Evolutionary conservation across 1,140 invertebrate genomes (phyloP), one percentile per base, ranked within the genome.

Genomic region (Plutomurus gul): DNA sequence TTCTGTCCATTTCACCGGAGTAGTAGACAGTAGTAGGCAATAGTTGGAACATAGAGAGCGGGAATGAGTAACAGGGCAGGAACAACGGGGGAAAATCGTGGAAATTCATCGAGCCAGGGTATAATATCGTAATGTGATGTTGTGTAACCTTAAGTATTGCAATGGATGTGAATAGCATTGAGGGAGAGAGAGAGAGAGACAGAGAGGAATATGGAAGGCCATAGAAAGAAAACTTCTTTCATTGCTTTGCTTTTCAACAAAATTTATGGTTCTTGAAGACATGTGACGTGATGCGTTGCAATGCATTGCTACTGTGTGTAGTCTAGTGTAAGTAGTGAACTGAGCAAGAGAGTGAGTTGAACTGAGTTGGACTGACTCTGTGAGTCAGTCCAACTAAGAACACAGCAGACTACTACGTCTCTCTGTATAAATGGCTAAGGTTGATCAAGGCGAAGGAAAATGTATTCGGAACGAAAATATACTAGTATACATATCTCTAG

Each of bases 201-300:
- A 18, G 47, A 36, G n/a, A n/a, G n/a, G n/a, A n/a, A n/a, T n/a
- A n/a, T n/a, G n/a, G n/a, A n/a, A n/a, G n/a, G n/a, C n/a, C n/a
- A n/a, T n/a, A n/a, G n/a, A 56, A 30, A 36, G 33, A 75, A 20
- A 51, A n/a, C 33, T 30, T 47, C 56, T 65, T 65, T 65, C 56
- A 65, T 65, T 65, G 56, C 56, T 65, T 25, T 65, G 56, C 56
- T 65, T 75, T 75, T 47, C 40, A 30, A 22, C 27, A 56, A 51
- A 75, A 75, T 51, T 75, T 75, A 51, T 74, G 72, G 36, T 51
- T 49, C 47, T 47, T 56, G 74, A 75, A 75, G 74, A 75, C 74
- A 51, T 75, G 74, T 56, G 25, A 75, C 43, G 46, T 75, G 74
- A 75, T 75, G 74, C 74, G 74, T 75, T 75, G 47, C 74, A 47